phyloP scores from a whole-genome alignment of 2,888 invertebrate genomes.

The Protophormia terraenovae region DNA sequence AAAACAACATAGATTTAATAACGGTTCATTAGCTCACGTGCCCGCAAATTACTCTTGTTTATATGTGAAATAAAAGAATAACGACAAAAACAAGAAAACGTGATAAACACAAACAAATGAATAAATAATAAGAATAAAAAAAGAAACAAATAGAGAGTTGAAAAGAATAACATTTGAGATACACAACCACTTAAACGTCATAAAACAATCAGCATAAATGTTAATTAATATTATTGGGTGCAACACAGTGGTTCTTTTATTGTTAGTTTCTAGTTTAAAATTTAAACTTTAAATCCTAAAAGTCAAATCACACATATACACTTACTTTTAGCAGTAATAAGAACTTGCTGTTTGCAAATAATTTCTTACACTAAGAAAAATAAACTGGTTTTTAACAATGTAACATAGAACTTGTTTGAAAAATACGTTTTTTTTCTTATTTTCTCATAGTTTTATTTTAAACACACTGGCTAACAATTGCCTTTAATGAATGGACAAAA shows the following conservation, averaged over 20 bases:
- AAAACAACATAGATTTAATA: conserved; percentile 35
- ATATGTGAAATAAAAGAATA: neutral
- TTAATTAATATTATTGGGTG: conserved; percentile 46
- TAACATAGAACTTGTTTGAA: conserved; percentile 52
- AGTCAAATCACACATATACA: conserved; percentile 12
- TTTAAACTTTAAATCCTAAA: conserved; percentile 24
- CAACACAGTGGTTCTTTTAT: conserved; percentile 47
- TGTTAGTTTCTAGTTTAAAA: neutral
- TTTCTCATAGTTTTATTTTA: conserved; percentile 39
- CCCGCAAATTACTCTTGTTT: conserved; percentile 21
- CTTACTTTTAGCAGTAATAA: neutral
- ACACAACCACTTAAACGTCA: conserved; percentile 40
- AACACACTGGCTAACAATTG: neutral
- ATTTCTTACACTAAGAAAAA: conserved; percentile 35
- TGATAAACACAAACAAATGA: conserved; percentile 3
- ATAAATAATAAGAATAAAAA: conserved; percentile 19
- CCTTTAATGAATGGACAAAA: conserved; percentile 23
- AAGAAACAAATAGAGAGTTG: conserved; percentile 11
- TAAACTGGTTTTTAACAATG: conserved; percentile 52
- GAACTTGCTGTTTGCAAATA: conserved; percentile 15
- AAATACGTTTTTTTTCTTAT: neutral
- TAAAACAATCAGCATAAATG: conserved; percentile 52
- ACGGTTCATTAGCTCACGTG: conserved; percentile 66
- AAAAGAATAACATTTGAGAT: neutral
- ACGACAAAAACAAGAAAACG: conserved; percentile 35